Evolutionary conservation across 2,797 vertebrate species (phyloP).

Genomic region (Morus bassanus): DNA sequence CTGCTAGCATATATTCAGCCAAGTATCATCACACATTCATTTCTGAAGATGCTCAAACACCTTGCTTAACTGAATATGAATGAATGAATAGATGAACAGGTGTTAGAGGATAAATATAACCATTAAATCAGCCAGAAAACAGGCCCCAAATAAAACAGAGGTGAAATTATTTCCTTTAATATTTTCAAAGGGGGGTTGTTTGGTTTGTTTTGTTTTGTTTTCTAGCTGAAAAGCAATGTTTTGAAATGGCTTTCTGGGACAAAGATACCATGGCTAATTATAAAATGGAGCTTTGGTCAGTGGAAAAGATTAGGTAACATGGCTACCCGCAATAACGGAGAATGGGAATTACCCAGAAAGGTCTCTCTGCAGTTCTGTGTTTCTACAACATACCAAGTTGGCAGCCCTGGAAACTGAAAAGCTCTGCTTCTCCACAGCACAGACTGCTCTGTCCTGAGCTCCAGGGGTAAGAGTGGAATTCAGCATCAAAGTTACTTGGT

Average conservation of each 20-base stretch:
- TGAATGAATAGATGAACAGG: constrained; percentile 37
- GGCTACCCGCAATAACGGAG: background rate
- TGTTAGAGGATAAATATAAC: constrained; percentile 1
- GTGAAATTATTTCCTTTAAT: background rate
- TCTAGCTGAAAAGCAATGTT: constrained; percentile 6
- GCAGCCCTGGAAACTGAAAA: background rate
- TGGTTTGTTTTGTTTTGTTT: background rate
- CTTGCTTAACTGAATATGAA: constrained; percentile 39
- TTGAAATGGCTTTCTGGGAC: background rate
- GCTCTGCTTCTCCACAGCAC: background rate
- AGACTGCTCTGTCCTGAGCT: background rate
- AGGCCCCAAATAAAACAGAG: background rate
- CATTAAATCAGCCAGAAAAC: constrained; percentile 22
- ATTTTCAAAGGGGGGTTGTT: background rate
- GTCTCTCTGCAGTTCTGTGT: background rate
- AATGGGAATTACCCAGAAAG: background rate
- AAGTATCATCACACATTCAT: background rate
- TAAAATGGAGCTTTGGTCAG: background rate
- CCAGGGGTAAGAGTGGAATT: background rate
- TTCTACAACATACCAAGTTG: background rate
- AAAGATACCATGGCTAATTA: background rate
- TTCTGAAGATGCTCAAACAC: constrained; percentile 40
- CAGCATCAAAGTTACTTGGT: background rate
- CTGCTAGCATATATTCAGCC: constrained; percentile 33
- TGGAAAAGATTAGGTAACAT: background rate